Base-by-base conservation (phyloP, 2,888 invertebrate species). In the Marronus borbonicus region DNA sequence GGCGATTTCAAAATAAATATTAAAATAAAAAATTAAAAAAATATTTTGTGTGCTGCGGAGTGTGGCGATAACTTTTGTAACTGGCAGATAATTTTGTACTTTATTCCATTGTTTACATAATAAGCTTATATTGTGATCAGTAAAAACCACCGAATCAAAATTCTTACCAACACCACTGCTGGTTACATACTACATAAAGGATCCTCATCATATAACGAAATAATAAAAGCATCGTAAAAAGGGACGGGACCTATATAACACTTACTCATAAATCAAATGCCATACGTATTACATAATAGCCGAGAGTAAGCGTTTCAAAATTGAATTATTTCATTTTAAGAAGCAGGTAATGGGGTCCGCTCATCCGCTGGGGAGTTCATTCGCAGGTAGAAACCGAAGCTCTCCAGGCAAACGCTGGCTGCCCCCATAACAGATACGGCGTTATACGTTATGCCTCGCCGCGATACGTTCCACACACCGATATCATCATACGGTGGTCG, bases 261-360 rank as follows among this genome's bases (percentile, higher is more conserved):
- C 24, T 60, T 78, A 80, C 80, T 79, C 79, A 80, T 81, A 80
- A 83, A 83, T 81, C 81, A 82, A 49, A 79, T 78, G 8, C 52
- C 74, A 80, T 81, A 80, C 81, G 52, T 17, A 81, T 78, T 81
- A 81, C 80, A 81, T 84, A 83, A 84, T 83, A 80, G 83, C 82
- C 77, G 82, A 81, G 82, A 81, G 76, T 83, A 82, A 83, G 82
- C 81, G 83, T 82, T 81, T 81, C 83, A 83, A 68, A 84, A 85
- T 85, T 84, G 84, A 84, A 85, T 84, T 84, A 85, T 85, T 84
- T 84, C 84, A 84, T 83, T 81, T 81, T 82, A 84, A 81, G 81
- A 83, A 81, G 12, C 83, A 84, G 84, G 84, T 84, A 85, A 85
- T 84, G 83, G 80, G 82, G 81, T 80, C 10, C 68, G 14, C 28